Base-by-base conservation (phyloP, 64 coral and sea anemone genomes). In the Trachythela sp. region DNA sequence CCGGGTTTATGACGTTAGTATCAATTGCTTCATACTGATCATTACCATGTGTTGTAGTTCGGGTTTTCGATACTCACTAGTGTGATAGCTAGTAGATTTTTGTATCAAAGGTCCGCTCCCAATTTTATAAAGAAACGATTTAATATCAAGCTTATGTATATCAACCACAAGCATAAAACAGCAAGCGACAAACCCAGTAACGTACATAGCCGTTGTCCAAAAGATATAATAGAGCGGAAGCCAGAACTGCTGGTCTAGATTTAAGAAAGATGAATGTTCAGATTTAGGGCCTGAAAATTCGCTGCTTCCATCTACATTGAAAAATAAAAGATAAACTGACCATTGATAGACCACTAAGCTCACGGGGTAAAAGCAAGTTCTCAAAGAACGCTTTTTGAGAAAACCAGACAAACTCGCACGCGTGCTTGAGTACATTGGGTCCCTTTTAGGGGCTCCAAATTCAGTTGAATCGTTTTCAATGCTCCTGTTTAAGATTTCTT, bases 131-230 rank as follows among this genome's bases (percentile, higher is more conserved):
- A 97, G 94, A 70, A 94, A 97, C 48, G 92, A 92, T 13, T 90
- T 88, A 18, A 93, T 92, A 52, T 97, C 95, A 85, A 92, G 93
- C 42, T 92, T 86, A 39, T 92, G 91, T 4, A 97, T 84, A 35
- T 92, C 90, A 35, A 85, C 89, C 43, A 97, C 85, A 10, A 97
- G 75, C 22, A 97, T 97, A 45, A 97, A 97, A 20, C 92, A 94
- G 84, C 94, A 97, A n/a, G 92, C 41, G 13, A 97, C 87, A 33
- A 92, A 97, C n/a, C 95, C 95, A 30, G 95, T 92, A 2, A 92
- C 88, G 83, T 97, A 97, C 89, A 97, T 91, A 34, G 92, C 95
- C 43, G 90, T 90, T 11, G 85, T 87, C 95, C 95, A 97, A 77
- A 97, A 97, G 31, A 43, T 92, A 39, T 64, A 85, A 56, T 97